A percentile compares a stretch with the other conserved stretches of the same genome.
These are phyloP conservation scores for Petroica traversi DNA, from an alignment of 2,113 vertebrate species.

Conservation along the genomic window DNA sequence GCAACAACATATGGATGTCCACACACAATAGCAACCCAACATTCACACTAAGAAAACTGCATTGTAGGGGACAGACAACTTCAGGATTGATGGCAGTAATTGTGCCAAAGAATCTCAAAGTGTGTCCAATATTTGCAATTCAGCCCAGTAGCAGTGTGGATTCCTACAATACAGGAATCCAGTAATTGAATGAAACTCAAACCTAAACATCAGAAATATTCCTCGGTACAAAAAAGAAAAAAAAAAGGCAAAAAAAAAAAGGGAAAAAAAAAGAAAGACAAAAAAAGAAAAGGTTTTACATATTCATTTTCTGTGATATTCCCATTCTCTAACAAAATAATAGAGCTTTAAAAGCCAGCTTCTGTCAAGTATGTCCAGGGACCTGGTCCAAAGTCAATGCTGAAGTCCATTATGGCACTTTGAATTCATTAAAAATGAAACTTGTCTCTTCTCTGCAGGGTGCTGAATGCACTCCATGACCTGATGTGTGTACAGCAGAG, in stretches of 20 bases:
- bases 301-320: not conserved
- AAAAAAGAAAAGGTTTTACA: not conserved
- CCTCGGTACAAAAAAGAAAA: not conserved
- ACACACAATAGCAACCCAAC: not conserved
- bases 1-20: not conserved
- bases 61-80: not conserved
- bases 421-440: constrained; percentile 21
- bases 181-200: not conserved
- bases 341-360: not conserved
- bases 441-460: not conserved
- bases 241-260: not conserved
- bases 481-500: not conserved
- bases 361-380: not conserved
- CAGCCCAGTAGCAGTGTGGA: not conserved
- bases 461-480: not conserved
- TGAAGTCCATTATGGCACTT: not conserved
- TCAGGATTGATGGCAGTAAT: not conserved
- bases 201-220: not conserved
- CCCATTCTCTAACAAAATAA: not conserved
- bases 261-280: not conserved
- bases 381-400: not conserved
- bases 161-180: not conserved
- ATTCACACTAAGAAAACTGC: not conserved
- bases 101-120: not conserved
- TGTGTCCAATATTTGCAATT: not conserved